A percentile compares a stretch with the other conserved stretches of the same genome.
Evolutionary conservation across 1,140 invertebrate genomes (phyloP).

Genomic region (Neodiprion lecontei): DNA sequence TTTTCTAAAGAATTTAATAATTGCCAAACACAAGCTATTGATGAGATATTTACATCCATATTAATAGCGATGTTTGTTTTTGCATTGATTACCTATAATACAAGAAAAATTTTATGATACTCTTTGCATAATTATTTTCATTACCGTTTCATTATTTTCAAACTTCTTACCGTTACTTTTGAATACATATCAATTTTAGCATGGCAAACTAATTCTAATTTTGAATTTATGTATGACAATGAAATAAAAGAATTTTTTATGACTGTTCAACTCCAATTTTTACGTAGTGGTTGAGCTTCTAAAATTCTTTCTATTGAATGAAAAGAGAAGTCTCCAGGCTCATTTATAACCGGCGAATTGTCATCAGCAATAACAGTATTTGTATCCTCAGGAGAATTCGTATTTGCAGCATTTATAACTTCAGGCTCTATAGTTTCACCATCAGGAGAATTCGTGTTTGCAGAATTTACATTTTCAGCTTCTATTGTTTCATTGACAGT

Average conservation of each 20-base stretch:
- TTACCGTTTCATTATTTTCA: neutral
- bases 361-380: constrained; percentile 9
- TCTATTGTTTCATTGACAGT: no score
- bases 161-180: constrained; percentile 14
- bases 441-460: no score
- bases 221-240: constrained; percentile 13
- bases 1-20: constrained; percentile 15
- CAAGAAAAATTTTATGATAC: constrained; percentile 12
- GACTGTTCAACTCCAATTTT: constrained; percentile 16
- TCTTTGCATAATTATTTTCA: constrained; percentile 7
- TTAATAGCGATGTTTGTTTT: constrained; percentile 14
- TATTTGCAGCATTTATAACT: constrained; percentile 5
- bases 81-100: constrained; percentile 9
- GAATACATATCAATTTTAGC: constrained; percentile 3
- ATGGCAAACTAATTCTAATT: constrained; percentile 17
- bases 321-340: constrained; percentile 11
- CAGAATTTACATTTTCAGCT: no score
- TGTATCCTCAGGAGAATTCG: constrained; percentile 7
- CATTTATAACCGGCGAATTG: constrained; percentile 8
- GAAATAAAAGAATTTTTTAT: constrained; percentile 13
- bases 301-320: constrained; percentile 12
- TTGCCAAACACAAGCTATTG: constrained; percentile 11
- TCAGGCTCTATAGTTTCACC: neutral
- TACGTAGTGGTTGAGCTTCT: constrained; percentile 16
- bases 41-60: constrained; percentile 15